Conservation (phyloP, 2,113 vertebrate genomes). For the Zonotrichia leucophrys region DNA sequence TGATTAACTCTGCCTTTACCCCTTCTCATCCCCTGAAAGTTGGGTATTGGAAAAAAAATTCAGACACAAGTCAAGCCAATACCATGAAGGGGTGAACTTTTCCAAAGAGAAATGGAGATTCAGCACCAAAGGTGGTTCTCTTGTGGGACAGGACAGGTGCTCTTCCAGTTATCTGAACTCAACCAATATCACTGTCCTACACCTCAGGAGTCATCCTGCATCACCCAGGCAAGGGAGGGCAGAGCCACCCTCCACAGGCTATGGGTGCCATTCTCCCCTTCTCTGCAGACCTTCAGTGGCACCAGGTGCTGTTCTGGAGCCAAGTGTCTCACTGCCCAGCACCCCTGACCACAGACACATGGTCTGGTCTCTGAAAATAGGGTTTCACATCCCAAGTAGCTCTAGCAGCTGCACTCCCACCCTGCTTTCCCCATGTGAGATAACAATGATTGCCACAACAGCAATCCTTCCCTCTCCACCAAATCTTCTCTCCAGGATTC, state of each 20-base stretch:
- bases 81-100: neutral
- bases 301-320: neutral
- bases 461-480: neutral
- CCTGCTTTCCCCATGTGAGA: neutral
- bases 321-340: neutral
- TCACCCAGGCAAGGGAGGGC: neutral
- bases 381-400: neutral
- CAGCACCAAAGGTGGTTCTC: neutral
- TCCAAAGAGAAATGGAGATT: neutral
- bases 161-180: neutral
- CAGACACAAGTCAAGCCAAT: neutral
- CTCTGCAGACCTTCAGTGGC: neutral
- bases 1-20: neutral
- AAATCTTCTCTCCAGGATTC: neutral
- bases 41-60: neutral
- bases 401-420: neutral
- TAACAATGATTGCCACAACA: neutral
- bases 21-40: rapidly evolving
- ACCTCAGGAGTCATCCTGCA: neutral
- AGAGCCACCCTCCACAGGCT: neutral
- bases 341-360: neutral
- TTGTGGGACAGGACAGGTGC: neutral
- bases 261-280: neutral
- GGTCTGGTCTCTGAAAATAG: neutral
- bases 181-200: neutral